Conservation (phyloP, 2,113 vertebrate genomes). For the Periophthalmodon schlosseri region DNA sequence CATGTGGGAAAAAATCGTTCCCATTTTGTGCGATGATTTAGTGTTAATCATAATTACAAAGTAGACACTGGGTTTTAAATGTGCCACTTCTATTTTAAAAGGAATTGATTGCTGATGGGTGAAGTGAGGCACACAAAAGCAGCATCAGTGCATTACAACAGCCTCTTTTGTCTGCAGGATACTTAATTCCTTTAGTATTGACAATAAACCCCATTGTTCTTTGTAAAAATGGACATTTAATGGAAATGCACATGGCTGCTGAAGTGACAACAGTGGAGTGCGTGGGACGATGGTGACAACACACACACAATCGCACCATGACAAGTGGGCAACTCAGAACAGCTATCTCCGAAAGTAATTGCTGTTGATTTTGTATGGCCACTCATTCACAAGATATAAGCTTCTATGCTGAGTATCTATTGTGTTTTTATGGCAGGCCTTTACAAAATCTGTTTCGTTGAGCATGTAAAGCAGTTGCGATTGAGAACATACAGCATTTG, state of each 20-base stretch:
- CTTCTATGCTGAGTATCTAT: background rate
- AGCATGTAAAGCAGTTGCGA: background rate
- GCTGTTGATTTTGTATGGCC: conserved; percentile 13
- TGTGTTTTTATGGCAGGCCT: background rate
- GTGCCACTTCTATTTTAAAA: conserved; percentile 10
- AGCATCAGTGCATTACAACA: conserved; percentile 5
- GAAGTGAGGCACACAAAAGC: conserved; percentile 22
- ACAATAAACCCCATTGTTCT: background rate
- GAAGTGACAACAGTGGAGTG: conserved; percentile 19
- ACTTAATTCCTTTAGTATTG: conserved; percentile 1
- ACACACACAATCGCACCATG: conserved; percentile 16
- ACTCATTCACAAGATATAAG: background rate
- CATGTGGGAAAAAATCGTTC: conserved; percentile 10
- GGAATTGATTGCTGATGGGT: background rate
- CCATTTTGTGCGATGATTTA: background rate
- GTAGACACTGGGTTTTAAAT: conserved; percentile 5
- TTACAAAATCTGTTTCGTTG: background rate
- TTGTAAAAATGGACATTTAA: conserved; percentile 8
- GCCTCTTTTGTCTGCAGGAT: conserved; percentile 3
- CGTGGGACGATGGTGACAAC: conserved; percentile 32
- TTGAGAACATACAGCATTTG: background rate
- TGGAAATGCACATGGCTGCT: conserved; percentile 11
- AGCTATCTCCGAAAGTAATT: conserved; percentile 21
- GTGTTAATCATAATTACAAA: background rate
- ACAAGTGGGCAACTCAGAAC: background rate